Base-by-base conservation (phyloP, 37 sponge, comb jelly and placozoan genomes). In the Tethya wilhelma region DNA sequence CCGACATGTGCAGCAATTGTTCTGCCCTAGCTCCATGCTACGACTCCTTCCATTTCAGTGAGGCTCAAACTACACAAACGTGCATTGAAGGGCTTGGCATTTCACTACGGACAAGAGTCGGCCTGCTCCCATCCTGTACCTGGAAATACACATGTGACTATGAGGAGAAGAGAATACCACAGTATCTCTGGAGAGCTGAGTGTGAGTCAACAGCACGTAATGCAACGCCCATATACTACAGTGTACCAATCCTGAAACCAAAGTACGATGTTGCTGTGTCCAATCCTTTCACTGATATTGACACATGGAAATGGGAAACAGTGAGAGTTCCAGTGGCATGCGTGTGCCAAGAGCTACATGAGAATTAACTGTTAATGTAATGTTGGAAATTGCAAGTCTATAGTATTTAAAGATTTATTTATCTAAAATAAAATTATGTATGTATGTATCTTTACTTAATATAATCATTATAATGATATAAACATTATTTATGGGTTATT, bases 71-170 rank as follows among this genome's bases (percentile, higher is more conserved):
- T n/a, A n/a, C n/a, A n/a, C n/a, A n/a, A n/a, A n/a, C n/a, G n/a
- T n/a, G n/a, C n/a, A n/a, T n/a, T n/a, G 14, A 49, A 49, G 14
- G 53, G 9, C 14, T 49, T 49, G 53, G 14, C 53, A 49, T 49
- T 49, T 49, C 14, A 14, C 53, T 49, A 49, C 53, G 9, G 9
- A 19, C 14, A 49, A 19, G 53, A 9, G 14, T 49, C 14, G 14
- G 14, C 53, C 9, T 49, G 14, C 53, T 19, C 53, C 53, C 53
- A 49, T 19, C 53, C 22, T 60, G 73, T 55, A 9, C 32, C 56
- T 79, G 75, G 75, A 29, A 59, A 1, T 90, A 84, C 31, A 44
- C 26, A 45, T 79, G 75, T 56, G 86, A 91, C 56, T 86, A 91
- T 58, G 60, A 81, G 36, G 44, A 31, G 19, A 49, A 43, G 44